These are phyloP conservation scores for Bothrops jararaca DNA, from an alignment of 2,113 vertebrate genomes.

Conservation along the genomic window DNA sequence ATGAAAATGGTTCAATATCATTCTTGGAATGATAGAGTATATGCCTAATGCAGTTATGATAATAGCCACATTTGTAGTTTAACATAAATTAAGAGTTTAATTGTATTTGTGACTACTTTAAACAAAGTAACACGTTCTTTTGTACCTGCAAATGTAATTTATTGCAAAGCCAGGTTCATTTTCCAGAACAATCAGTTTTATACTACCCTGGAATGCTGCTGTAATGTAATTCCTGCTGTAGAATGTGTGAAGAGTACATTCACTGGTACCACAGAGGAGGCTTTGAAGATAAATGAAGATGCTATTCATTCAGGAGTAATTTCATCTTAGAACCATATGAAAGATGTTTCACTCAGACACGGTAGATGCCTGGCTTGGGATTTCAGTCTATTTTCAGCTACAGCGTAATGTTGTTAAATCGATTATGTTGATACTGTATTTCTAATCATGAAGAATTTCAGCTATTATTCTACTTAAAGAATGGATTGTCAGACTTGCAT, in stretches of 20 bases:
- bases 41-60: conserved; percentile 94
- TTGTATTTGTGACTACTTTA: conserved; percentile 98
- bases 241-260: conserved; percentile 85
- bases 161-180: conserved; percentile 97
- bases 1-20: conserved; percentile 93
- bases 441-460: conserved; percentile 71
- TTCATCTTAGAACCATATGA: conserved; percentile 90
- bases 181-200: conserved; percentile 96
- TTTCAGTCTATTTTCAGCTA: conserved; percentile 71
- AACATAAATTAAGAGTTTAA: conserved; percentile 98
- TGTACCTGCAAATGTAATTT: conserved; percentile 97
- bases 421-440: conserved; percentile 74
- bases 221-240: conserved; percentile 85
- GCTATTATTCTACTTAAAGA: conserved; percentile 61
- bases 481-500: conserved; percentile 60
- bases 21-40: conserved; percentile 93
- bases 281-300: conserved; percentile 99
- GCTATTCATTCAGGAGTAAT: conserved; percentile 99
- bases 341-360: conserved; percentile 81
- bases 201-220: conserved; percentile 83
- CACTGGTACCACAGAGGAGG: conserved; percentile 85
- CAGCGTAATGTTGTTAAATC: conserved; percentile 64
- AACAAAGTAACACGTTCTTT: conserved; percentile 97
- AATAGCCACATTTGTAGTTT: conserved; percentile 97
- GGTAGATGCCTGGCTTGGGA: conserved; percentile 65